A percentile compares a stretch with the other conserved stretches of the same genome.
Evolutionary conservation across 2,113 vertebrate species (phyloP).

Genomic region (Falcunculus frontatus): DNA sequence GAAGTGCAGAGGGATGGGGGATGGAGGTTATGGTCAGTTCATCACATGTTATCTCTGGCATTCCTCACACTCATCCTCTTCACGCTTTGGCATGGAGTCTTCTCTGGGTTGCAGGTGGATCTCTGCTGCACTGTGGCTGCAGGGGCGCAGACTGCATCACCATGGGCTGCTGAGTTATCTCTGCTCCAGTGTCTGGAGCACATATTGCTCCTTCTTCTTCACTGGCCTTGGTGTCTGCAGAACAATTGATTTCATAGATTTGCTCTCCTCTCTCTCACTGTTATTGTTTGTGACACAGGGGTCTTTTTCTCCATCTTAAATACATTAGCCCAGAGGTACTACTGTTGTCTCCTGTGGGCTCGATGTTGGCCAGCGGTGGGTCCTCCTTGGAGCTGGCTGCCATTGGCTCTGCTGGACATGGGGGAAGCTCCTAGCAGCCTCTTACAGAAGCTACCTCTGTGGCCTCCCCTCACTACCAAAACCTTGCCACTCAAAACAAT

Average conservation of each 20-base stretch:
- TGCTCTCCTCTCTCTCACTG: background rate
- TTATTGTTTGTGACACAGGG: background rate
- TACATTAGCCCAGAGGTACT: background rate
- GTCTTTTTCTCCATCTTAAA: background rate
- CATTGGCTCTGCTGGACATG: background rate
- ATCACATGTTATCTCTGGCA: fast-evolving
- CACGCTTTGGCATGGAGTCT: background rate
- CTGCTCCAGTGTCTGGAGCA: background rate
- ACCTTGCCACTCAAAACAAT: background rate
- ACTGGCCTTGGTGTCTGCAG: background rate
- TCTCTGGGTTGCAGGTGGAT: background rate
- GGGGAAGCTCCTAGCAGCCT: background rate
- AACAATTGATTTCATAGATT: background rate
- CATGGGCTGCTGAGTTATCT: fast-evolving
- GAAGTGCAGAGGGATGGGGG: background rate
- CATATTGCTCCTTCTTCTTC: background rate
- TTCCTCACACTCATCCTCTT: background rate
- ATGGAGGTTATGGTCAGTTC: background rate
- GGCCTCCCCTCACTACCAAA: background rate
- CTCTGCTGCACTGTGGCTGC: background rate
- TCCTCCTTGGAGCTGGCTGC: background rate
- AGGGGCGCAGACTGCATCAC: too few relatives aligned
- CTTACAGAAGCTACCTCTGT: background rate
- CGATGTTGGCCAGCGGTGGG: fast-evolving
- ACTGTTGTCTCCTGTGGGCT: fast-evolving